These are phyloP conservation scores for Melanotus villosus DNA, from an alignment of 2,888 invertebrate genomes.

Conservation along the genomic window DNA sequence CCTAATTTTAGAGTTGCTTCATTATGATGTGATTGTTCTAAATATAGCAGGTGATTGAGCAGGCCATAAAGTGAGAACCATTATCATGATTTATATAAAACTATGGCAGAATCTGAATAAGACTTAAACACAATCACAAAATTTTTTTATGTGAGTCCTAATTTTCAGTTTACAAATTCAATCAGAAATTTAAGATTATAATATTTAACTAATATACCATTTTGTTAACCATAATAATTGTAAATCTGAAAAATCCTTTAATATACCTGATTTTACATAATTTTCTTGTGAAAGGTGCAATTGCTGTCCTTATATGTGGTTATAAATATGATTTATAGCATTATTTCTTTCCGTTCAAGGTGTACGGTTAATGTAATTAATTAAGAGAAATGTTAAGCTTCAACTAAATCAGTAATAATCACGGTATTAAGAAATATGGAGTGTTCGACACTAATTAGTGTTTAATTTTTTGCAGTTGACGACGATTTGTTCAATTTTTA, in stretches of 20 bases:
- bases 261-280: not conserved
- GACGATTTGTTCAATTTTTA: not conserved
- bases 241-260: not conserved
- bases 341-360: slow-evolving; percentile 12
- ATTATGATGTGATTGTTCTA: too few species aligned
- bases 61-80: too few species aligned
- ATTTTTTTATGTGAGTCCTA: too few species aligned
- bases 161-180: too few species aligned
- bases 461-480: not conserved
- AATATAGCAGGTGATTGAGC: too few species aligned
- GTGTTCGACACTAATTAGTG: slow-evolving; percentile 3
- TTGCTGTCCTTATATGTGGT: not conserved
- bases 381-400: slow-evolving; percentile 14
- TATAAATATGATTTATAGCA: not conserved
- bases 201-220: too few species aligned
- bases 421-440: slow-evolving; percentile 9
- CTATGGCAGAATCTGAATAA: too few species aligned
- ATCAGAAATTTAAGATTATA: too few species aligned
- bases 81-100: too few species aligned
- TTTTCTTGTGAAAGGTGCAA: not conserved
- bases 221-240: too few species aligned
- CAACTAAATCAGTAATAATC: not conserved
- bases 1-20: too few species aligned
- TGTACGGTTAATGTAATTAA: slow-evolving; percentile 15
- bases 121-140: too few species aligned